Evolutionary conservation across 2,113 vertebrate genomes (phyloP), one percentile per base, ranked within the genome.

Genomic region (Todiramphus chloris): DNA sequence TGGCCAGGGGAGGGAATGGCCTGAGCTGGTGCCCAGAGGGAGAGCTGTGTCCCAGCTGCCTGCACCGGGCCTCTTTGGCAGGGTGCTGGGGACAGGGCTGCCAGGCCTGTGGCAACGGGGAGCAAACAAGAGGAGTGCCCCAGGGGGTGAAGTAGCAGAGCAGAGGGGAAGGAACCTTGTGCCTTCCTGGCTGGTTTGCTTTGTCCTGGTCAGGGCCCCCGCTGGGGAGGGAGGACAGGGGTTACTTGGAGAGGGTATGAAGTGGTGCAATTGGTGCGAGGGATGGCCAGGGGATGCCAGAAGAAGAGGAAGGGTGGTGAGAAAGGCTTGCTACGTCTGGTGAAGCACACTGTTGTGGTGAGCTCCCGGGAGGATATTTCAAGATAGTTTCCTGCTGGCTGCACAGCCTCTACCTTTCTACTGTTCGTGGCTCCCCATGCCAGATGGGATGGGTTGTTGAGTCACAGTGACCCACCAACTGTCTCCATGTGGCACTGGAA

Each of bases 401-500:
- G 41, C 30, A 17, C 30, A 44, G 31, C 51, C 31, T 30, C 35
- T 6, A 3, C 30, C 39, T 50, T 43, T 2, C 1, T 7, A 1
- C 24, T 41, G 17, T 6, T 43, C 2, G 0, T 46, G 67, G 62
- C 39, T 83, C 27, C 35, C 30, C 3, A 0, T 2, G 11, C 55
- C 55, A 31, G 53, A 4, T 8, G 76, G 56, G 44, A n/a, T 0
- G 9, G 67, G 59, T n/a, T 68, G 39, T 23, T 1, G 63, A 64
- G 43, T 8, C 1, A 8, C 44, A 14, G 1, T 1, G 33, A 80
- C 44, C 35, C 75, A 35, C 4, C 58, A 30, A 6, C 28, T 23
- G 13, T 11, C 39, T 66, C 50, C 13, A 0, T 3, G 58, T 24
- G 81, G 6, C 66, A 50, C 0, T 1, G 46, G 37, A 24, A 74